Evolutionary conservation across 1,140 invertebrate species (phyloP).

Genomic region (Trinorchestia longiramus): DNA sequence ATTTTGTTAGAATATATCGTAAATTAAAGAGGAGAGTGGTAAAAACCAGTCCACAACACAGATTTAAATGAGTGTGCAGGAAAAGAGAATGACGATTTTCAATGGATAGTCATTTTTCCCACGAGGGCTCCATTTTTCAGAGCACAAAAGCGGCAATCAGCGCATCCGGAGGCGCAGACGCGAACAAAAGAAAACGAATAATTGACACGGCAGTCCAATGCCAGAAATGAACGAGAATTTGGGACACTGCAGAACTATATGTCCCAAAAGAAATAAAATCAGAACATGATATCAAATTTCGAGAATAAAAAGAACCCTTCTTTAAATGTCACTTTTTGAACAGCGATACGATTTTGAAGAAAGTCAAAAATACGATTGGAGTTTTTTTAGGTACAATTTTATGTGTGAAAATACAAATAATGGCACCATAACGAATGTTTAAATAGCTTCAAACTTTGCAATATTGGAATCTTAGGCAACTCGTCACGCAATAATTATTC

Average conservation of each 20-base stretch:
- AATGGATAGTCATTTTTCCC: constrained; percentile 5
- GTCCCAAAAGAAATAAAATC: neutral
- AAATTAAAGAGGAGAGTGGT: too few relatives aligned
- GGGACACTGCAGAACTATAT: neutral
- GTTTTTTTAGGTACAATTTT: neutral
- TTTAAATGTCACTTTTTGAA: too few relatives aligned
- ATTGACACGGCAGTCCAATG: neutral
- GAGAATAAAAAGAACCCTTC: neutral
- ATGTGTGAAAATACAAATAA: neutral
- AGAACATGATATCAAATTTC: neutral
- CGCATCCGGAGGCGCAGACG: neutral
- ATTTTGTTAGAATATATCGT: too few relatives aligned
- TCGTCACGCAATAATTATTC: too few relatives aligned
- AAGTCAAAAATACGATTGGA: neutral
- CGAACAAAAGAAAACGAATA: neutral
- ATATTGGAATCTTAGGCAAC: too few relatives aligned
- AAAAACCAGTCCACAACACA: too few relatives aligned
- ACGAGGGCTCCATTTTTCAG: neutral
- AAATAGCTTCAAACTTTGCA: too few relatives aligned
- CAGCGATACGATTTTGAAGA: neutral
- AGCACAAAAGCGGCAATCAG: constrained; percentile 26
- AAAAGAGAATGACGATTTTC: neutral
- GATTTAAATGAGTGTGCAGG: too few relatives aligned
- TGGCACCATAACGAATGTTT: too few relatives aligned
- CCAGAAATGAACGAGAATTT: neutral